Base-by-base conservation (phyloP, 2,113 vertebrate genomes). In the Mohoua ochrocephala region DNA sequence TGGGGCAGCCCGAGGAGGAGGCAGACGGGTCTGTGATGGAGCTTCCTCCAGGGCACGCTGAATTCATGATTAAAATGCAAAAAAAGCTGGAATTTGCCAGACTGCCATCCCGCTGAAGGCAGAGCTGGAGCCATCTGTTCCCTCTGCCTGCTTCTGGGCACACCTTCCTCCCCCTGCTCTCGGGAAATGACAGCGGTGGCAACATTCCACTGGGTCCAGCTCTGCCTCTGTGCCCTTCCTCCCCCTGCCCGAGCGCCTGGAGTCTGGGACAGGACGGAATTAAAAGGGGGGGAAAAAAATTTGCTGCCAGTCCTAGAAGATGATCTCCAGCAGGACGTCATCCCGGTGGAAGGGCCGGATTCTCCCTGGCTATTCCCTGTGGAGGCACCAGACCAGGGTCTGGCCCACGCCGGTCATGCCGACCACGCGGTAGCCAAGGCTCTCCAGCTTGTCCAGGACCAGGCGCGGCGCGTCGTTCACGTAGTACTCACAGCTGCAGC, bases 321-420 rank as follows among this genome's bases (percentile, higher is more conserved):
- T 2, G 53, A 35, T 73, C 9, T 47, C 75, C 64, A 15, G 83
- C 60, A 54, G 53, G 65, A 28, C 28, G 56, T 12, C 5, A 10
- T 33, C 35, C 2, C 0, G 52, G 42, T 21, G 70, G 87, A 65
- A 45, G 0, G 0, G 13, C 63, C 3, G 15, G 9, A 35, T 59
- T 26, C 60, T 22, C 37, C 18, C 54, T 23, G 3, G 24, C 89
- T 97, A 97, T 64, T 99, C 98, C 97, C 98, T 99, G 96, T 99
- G 98, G 56, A 99, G 98, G 96, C 99, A 99, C 99, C 99, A 99
- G 92, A 99, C 99, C 96, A 99, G 90, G 0, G 99, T 99, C 98
- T 99, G 99, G 42, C 99, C 99, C 93, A 99, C 99, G 2, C 99
- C 99, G 0, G 99, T 99, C 99, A 99, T 99, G 92, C 98, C 97